Conservation (phyloP, 2,797 vertebrate genomes). For the Enteromius fasciolatus region DNA sequence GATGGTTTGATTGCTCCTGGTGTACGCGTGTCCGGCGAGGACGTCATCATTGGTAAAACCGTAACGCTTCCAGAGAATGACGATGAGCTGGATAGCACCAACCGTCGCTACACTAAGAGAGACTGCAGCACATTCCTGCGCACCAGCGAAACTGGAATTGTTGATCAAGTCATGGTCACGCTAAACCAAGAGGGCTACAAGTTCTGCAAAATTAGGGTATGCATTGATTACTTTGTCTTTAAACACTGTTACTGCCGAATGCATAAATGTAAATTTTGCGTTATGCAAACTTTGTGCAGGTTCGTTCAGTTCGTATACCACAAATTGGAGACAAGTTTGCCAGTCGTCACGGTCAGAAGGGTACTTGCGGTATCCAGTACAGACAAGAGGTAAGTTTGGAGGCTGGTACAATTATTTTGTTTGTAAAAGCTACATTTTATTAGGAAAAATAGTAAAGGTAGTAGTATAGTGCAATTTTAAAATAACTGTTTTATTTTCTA, state of each 20-base stretch:
- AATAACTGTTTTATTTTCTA: background rate
- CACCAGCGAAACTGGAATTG: conserved; percentile 96
- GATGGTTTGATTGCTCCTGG: conserved; percentile 96
- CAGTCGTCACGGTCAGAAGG: conserved; percentile 97
- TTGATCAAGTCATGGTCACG: conserved; percentile 99
- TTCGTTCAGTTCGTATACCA: conserved; percentile 95
- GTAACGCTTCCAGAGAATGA: conserved; percentile 95
- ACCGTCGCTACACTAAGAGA: conserved; percentile 93
- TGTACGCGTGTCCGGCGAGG: conserved; percentile 95
- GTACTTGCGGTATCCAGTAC: conserved; percentile 98
- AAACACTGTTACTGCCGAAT: background rate
- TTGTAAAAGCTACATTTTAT: background rate
- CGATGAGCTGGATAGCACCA: conserved; percentile 92
- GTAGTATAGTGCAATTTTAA: background rate
- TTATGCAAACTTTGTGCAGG: conserved; percentile 72
- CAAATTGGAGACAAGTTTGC: conserved; percentile 99
- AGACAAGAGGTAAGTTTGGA: conserved; percentile 88
- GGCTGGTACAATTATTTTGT: background rate
- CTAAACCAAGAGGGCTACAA: conserved; percentile 99
- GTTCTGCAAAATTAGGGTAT: conserved; percentile 98
- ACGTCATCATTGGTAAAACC: conserved; percentile 98
- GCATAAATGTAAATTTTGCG: background rate
- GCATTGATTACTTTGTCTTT: conserved; percentile 42
- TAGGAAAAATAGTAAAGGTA: background rate
- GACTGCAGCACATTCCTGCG: conserved; percentile 97